A percentile compares a stretch with the other conserved stretches of the same genome.
These are phyloP conservation scores for Dermolepida albohirtum DNA, from an alignment of 2,888 invertebrate species.

Conservation along the genomic window DNA sequence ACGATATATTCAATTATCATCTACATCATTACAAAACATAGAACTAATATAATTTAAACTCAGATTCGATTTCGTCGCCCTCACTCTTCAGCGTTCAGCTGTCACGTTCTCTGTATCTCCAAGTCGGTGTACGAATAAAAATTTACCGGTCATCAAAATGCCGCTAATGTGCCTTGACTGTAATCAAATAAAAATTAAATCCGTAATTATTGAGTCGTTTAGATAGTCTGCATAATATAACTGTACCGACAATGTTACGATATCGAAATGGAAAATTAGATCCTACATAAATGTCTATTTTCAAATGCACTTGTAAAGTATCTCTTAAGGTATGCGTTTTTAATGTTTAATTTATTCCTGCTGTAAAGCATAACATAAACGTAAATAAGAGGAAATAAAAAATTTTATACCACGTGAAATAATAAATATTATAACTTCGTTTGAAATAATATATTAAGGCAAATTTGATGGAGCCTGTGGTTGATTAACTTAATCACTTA, in stretches of 20 bases:
- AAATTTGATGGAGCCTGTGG: no score
- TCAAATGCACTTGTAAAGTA: constrained; percentile 4
- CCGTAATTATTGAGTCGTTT: constrained; percentile 14
- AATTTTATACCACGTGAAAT: no score
- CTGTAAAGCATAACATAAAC: no score
- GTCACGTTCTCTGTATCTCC: not conserved
- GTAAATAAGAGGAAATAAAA: no score
- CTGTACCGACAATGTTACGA: not conserved
- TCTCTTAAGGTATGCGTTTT: not conserved
- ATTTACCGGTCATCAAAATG: constrained; percentile 7
- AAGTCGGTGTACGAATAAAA: not conserved
- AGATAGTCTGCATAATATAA: constrained; percentile 2
- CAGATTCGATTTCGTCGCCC: not conserved
- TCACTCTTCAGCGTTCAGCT: not conserved
- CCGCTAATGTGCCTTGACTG: constrained; percentile 2
- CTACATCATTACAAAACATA: no score
- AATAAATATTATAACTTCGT: no score
- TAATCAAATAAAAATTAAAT: constrained; percentile 13
- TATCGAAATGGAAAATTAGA: constrained; percentile 7
- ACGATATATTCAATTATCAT: no score
- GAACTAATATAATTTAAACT: not conserved
- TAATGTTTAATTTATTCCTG: no score
- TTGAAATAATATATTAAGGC: no score
- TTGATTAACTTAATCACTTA: no score
- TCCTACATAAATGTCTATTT: constrained; percentile 2